A percentile compares a stretch with the other conserved stretches of the same genome.
phyloP scores from a whole-genome alignment of 2,797 vertebrate species.

The Knipowitschia caucasica region DNA sequence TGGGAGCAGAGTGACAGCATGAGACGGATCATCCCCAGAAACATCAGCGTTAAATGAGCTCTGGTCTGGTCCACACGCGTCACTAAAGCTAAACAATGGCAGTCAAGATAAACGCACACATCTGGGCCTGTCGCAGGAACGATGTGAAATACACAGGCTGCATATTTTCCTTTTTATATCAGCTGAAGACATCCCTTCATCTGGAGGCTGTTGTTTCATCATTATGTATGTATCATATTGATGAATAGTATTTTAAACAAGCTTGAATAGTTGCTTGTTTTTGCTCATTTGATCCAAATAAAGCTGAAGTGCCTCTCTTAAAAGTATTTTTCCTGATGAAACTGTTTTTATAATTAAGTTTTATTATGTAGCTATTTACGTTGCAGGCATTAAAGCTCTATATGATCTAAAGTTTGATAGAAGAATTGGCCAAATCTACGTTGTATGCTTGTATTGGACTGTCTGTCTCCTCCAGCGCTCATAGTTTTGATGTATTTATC shows the following conservation, averaged over 20 bases:
- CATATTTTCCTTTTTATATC: neutral
- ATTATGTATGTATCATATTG: too few species aligned
- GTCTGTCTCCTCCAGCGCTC: neutral
- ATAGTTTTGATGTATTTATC: neutral
- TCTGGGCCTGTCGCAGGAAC: slow-evolving; percentile 11
- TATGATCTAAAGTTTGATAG: too few species aligned
- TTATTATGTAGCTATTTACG: too few species aligned
- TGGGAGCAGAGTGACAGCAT: slow-evolving; percentile 27
- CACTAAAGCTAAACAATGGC: neutral
- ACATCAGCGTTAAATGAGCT: slow-evolving; percentile 28
- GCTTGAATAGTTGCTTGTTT: too few species aligned
- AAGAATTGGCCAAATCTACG: too few species aligned
- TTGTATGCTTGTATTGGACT: neutral
- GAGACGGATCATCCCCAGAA: slow-evolving; percentile 45
- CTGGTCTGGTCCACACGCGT: slow-evolving; percentile 3
- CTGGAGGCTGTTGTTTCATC: too few species aligned
- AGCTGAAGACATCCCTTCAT: neutral
- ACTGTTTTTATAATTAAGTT: too few species aligned
- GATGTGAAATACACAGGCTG: slow-evolving; percentile 4
- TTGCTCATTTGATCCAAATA: too few species aligned
- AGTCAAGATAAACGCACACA: slow-evolving; percentile 26
- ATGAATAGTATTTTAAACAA: too few species aligned
- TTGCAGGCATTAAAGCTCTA: too few species aligned
- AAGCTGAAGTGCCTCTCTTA: too few species aligned
- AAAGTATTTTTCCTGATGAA: too few species aligned